These are phyloP conservation scores for Hemicordylus capensis DNA, from an alignment of 2,113 vertebrate species.

Conservation along the genomic window DNA sequence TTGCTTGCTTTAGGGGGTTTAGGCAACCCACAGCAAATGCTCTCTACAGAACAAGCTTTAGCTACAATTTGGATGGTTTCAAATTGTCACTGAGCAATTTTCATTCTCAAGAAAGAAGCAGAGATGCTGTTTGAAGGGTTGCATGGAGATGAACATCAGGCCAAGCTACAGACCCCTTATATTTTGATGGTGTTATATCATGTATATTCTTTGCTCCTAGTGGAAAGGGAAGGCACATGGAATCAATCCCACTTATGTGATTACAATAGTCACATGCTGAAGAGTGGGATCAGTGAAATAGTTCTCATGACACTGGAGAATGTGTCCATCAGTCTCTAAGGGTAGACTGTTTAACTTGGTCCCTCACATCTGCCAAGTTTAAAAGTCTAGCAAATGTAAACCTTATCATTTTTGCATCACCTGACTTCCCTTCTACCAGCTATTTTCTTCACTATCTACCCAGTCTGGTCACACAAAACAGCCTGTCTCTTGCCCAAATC, in stretches of 20 bases:
- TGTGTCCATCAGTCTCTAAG: too few relatives aligned
- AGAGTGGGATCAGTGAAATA: not conserved
- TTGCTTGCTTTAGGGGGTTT: constrained; percentile 53
- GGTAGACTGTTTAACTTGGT: too few relatives aligned
- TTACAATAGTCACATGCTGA: not conserved
- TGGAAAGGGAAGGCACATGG: too few relatives aligned
- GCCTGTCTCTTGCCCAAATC: too few relatives aligned
- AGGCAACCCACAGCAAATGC: constrained; percentile 48
- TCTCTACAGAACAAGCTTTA: constrained; percentile 46
- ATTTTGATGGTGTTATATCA: not conserved
- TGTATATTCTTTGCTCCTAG: not conserved
- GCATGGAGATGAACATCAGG: constrained; percentile 19
- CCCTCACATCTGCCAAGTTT: too few relatives aligned
- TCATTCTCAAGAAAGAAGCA: constrained; percentile 32
- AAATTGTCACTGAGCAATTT: constrained; percentile 55
- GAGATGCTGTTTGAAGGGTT: constrained; percentile 50
- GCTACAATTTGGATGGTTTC: constrained; percentile 41
- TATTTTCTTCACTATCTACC: not conserved
- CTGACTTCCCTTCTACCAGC: not conserved
- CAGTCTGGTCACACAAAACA: not conserved
- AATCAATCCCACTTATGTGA: not conserved
- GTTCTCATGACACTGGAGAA: not conserved
- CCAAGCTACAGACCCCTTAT: constrained; percentile 31
- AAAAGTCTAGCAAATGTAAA: too few relatives aligned
- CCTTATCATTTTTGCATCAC: not conserved